These are phyloP conservation scores for Tenthredo notha DNA, from an alignment of 2,888 invertebrate species.

Conservation along the genomic window DNA sequence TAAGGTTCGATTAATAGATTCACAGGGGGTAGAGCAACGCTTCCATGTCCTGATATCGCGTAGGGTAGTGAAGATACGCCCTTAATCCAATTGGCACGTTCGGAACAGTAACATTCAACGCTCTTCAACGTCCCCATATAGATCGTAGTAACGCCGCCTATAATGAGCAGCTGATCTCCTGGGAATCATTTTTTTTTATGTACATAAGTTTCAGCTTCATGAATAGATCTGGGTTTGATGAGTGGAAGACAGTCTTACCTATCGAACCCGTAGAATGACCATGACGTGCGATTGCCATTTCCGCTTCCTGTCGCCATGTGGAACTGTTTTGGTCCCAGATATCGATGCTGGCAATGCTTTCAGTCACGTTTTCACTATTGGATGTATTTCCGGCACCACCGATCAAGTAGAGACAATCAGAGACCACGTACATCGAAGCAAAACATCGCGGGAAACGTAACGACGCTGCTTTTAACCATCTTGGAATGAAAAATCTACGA, in stretches of 20 bases:
- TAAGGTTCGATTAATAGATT: conserved; percentile 57
- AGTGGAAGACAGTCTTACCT: conserved; percentile 72
- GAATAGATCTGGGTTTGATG: not conserved
- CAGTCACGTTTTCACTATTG: conserved; percentile 78
- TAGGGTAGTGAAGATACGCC: conserved; percentile 83
- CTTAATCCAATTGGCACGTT: conserved; percentile 81
- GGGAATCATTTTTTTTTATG: not conserved
- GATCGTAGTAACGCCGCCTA: conserved; percentile 84
- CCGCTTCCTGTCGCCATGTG: conserved; percentile 82
- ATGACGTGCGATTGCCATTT: conserved; percentile 84
- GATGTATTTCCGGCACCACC: conserved; percentile 84
- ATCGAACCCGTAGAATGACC: conserved; percentile 84
- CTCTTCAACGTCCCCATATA: conserved; percentile 84
- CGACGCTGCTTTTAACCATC: conserved; percentile 68
- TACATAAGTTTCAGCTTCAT: not conserved
- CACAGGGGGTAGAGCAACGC: conserved; percentile 79
- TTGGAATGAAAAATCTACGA: conserved; percentile 56
- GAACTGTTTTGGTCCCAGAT: conserved; percentile 81
- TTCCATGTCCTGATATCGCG: conserved; percentile 82
- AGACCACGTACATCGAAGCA: conserved; percentile 69
- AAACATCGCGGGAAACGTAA: conserved; percentile 72
- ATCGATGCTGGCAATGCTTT: conserved; percentile 82
- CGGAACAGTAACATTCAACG: conserved; percentile 85
- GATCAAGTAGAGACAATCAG: conserved; percentile 83
- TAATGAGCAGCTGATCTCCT: conserved; percentile 81